Base-by-base conservation (phyloP, 2,113 vertebrate genomes). In the Pseudonaja textilis region DNA sequence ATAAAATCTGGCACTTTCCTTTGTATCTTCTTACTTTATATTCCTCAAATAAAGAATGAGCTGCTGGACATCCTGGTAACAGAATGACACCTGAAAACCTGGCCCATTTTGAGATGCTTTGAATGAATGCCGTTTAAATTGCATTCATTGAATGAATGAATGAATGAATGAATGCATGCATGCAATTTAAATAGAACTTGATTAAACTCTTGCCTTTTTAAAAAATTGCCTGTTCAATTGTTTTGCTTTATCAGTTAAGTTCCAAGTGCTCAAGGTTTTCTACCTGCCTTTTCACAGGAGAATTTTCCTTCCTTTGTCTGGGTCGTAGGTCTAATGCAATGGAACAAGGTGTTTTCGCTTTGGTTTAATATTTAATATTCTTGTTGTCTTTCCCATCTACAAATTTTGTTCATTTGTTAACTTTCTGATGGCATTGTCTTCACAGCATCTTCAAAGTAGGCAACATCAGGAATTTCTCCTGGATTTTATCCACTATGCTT, bases 371-470 rank as follows among this genome's bases (percentile, higher is more conserved):
- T 50, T 14, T n/a, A 26, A 2, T 16, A 14, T 50, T 14, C 5
- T 29, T 88, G 42, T 26, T 52, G 20, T 39, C 56, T 22, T 69
- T n/a, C 25, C 39, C 8, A 7, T 55, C 50, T 55, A 6, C 16
- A 69, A 4, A 20, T 64, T 54, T 88, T 39, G 18, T 61, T 50
- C 47, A 74, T 52, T 64, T 52, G 5, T 20, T 7, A 14, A 39
- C 45, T 59, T 89, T 94, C 90, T 42, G 14, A 56, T 54, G 42
- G 29, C 26, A 29, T 91, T 94, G 39, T 23, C 56, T 14, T 92
- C 88, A 52, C 94, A 98, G 98, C 98, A 98, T 95, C 95, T 98
- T 90, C 95, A 97, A 93, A 97, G 97, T 0, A 96, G 96, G 88
- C 95, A 96, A 91, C 98, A 98, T 93, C 97, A 95, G 25, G 34